Percentiles rank a stretch among this genome's conserved stretches.
Evolutionary conservation across 2,888 invertebrate species (phyloP).

Genomic region (Trileptium ribeirensis): DNA sequence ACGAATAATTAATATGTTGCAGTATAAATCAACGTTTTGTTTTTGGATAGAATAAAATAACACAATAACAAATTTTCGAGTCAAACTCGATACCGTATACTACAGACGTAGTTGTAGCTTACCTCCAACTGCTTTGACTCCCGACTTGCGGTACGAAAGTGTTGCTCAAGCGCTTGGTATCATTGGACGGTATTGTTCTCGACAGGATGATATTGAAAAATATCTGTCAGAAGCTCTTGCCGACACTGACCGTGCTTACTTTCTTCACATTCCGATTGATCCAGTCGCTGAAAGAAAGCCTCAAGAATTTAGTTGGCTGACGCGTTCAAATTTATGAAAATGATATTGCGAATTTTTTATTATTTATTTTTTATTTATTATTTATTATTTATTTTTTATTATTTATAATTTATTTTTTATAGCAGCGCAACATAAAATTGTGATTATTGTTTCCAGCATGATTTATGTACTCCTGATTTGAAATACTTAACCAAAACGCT

Average conservation of each 20-base stretch:
- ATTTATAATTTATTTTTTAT: too few species aligned
- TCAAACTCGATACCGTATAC: conserved; percentile 6
- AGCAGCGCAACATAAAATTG: too few species aligned
- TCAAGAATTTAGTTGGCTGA: conserved; percentile 82
- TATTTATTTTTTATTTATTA: too few species aligned
- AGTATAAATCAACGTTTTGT: too few species aligned
- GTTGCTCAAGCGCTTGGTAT: conserved; percentile 78
- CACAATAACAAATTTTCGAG: too few species aligned
- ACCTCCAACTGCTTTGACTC: conserved; percentile 72
- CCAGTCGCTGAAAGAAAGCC: conserved; percentile 78
- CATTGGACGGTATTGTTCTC: conserved; percentile 69
- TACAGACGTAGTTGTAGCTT: conserved; percentile 59
- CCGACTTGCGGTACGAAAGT: conserved; percentile 73
- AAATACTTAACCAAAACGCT: too few species aligned
- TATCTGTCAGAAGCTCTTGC: conserved; percentile 65
- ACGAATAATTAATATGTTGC: too few species aligned
- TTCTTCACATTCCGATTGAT: conserved; percentile 80
- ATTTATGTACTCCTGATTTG: too few species aligned
- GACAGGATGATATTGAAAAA: conserved; percentile 65
- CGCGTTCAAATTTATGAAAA: conserved; percentile 65
- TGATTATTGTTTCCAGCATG: too few species aligned
- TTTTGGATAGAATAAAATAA: too few species aligned
- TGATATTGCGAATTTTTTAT: too few species aligned
- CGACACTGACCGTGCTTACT: conserved; percentile 66
- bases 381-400: too few species aligned